phyloP scores from a whole-genome alignment of 2,113 vertebrate genomes.

The Sander vitreus region DNA sequence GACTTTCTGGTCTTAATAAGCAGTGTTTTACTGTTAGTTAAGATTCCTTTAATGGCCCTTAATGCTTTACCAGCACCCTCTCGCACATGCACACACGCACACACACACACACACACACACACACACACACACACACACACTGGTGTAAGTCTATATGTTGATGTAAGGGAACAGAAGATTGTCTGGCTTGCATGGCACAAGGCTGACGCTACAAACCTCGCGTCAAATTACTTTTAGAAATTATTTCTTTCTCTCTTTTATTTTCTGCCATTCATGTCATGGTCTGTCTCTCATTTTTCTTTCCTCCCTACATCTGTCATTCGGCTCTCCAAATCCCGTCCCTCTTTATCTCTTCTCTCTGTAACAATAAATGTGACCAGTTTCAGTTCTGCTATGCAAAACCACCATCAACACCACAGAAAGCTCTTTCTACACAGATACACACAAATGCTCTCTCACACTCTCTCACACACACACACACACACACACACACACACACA shows the following conservation, averaged over 20 bases:
- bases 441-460: not conserved
- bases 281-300: not conserved
- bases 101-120: not conserved
- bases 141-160: constrained; percentile 29
- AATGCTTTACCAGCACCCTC: constrained; percentile 48
- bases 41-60: constrained; percentile 53
- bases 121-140: not conserved
- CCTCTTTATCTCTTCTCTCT: constrained; percentile 33
- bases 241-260: constrained; percentile 10
- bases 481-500: constrained; percentile 7
- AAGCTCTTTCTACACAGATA: not conserved
- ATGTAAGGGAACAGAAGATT: constrained; percentile 64
- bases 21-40: constrained; percentile 56
- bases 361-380: constrained; percentile 57
- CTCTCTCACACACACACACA: constrained; percentile 15
- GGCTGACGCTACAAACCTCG: constrained; percentile 56
- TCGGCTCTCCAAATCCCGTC: not conserved
- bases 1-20: constrained; percentile 69
- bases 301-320: constrained; percentile 22
- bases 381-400: constrained; percentile 51
- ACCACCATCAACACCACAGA: constrained; percentile 47
- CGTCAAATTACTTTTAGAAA: constrained; percentile 55
- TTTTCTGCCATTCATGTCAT: constrained; percentile 28
- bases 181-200: constrained; percentile 40
- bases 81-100: not conserved